A percentile compares a stretch with the other conserved stretches of the same genome.
Evolutionary conservation across 2,797 vertebrate species (phyloP).

Genomic region (Falco novaeseelandiae): DNA sequence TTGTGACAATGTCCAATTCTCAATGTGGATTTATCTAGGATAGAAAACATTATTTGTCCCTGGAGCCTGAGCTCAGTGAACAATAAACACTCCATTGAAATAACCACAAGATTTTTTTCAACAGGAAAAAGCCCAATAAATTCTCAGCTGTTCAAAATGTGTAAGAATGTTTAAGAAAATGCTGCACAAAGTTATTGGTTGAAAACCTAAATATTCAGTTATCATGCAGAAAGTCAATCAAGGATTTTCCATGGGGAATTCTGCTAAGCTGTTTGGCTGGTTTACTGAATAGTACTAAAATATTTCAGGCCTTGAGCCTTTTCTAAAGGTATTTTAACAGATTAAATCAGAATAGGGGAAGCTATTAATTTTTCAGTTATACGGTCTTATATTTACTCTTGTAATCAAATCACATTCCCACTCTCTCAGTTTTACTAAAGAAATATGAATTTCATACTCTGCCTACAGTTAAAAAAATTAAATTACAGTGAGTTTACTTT

Average conservation of each 20-base stretch:
- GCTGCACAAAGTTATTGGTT: constrained; percentile 1
- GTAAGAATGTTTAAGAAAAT: not conserved
- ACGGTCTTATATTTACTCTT: constrained; percentile 28
- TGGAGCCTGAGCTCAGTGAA: not conserved
- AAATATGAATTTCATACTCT: constrained; percentile 15
- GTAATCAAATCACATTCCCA: constrained; percentile 13
- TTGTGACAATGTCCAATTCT: not conserved
- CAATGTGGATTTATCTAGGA: not conserved
- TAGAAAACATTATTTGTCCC: not conserved
- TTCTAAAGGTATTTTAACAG: constrained; percentile 52
- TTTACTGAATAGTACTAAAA: constrained; percentile 32
- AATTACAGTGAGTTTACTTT: constrained; percentile 31
- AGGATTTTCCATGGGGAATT: not conserved
- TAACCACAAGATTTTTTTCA: constrained; percentile 21
- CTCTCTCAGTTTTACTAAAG: not conserved
- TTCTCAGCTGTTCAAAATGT: constrained; percentile 45
- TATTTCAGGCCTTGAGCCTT: constrained; percentile 42
- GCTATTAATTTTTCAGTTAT: constrained; percentile 45
- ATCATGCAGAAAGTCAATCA: not conserved
- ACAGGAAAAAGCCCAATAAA: constrained; percentile 22
- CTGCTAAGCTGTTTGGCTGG: constrained; percentile 9
- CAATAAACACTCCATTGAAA: constrained; percentile 20
- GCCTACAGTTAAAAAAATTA: constrained; percentile 27
- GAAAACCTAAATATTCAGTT: not conserved
- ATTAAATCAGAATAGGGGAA: constrained; percentile 21